Percentiles rank a stretch among this genome's conserved stretches.
Conservation (phyloP, 2,888 invertebrate genomes). For the Meteorus colon region DNA sequence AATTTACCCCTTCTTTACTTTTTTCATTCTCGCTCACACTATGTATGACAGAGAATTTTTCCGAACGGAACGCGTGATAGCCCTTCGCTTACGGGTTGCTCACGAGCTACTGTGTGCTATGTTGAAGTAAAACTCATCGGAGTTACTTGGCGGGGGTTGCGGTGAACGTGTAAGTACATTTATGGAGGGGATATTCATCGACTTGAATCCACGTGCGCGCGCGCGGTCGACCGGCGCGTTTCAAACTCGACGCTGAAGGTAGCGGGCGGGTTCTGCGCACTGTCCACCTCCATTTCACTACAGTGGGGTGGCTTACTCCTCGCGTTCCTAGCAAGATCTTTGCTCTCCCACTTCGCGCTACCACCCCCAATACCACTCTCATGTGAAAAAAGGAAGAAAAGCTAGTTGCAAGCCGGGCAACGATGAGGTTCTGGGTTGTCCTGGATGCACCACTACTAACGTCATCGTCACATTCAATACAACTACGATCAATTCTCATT, state of each 20-base stretch:
- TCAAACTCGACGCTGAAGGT: constrained; percentile 65
- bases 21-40: constrained; percentile 8
- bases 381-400: constrained; percentile 38
- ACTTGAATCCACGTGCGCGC: constrained; percentile 48
- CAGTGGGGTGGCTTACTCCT: constrained; percentile 27
- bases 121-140: constrained; percentile 60
- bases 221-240: constrained; percentile 45
- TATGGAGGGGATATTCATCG: constrained; percentile 24
- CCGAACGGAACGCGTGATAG: constrained; percentile 54
- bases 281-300: constrained; percentile 68
- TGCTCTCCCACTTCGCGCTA: constrained; percentile 41
- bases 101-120: constrained; percentile 72
- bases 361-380: constrained; percentile 47
- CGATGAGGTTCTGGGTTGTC: constrained; percentile 49
- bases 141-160: constrained; percentile 32
- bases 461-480: constrained; percentile 47
- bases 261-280: constrained; percentile 72
- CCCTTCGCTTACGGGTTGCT: constrained; percentile 69
- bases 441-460: constrained; percentile 57
- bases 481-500: too few species aligned
- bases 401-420: constrained; percentile 44
- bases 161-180: constrained; percentile 18
- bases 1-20: constrained; percentile 33
- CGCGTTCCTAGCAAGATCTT: constrained; percentile 30
- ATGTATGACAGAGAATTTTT: constrained; percentile 21